phyloP scores from a whole-genome alignment of 2,888 invertebrate species.

The Himalopsyche kuldschensis region DNA sequence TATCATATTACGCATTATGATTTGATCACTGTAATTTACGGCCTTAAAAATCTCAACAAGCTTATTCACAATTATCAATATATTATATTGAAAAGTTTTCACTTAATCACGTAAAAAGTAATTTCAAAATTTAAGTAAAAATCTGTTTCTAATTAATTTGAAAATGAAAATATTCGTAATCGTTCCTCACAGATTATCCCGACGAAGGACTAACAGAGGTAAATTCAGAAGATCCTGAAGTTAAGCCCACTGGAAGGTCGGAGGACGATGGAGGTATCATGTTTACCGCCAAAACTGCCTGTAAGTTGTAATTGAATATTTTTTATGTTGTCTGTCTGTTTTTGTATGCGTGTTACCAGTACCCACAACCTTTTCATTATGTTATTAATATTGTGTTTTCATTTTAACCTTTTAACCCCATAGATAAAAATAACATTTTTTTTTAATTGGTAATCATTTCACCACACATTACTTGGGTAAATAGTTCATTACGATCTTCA shows the following conservation, averaged over 20 bases:
- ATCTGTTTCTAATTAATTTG: too few relatives aligned
- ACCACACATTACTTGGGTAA: too few relatives aligned
- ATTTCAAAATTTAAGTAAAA: too few relatives aligned
- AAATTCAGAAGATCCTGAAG: conserved; percentile 57
- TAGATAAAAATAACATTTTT: background rate
- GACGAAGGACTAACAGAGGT: conserved; percentile 78
- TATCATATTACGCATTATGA: too few relatives aligned
- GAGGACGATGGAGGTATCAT: conserved; percentile 87
- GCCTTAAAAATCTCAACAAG: too few relatives aligned
- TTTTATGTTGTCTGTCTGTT: background rate
- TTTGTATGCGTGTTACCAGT: background rate
- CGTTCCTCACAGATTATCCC: conserved; percentile 69
- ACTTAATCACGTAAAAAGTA: too few relatives aligned
- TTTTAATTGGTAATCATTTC: background rate
- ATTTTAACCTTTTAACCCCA: too few relatives aligned
- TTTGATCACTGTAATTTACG: too few relatives aligned
- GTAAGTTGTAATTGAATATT: conserved; percentile 62
- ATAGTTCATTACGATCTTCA: too few relatives aligned
- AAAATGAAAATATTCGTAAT: background rate
- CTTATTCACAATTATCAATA: too few relatives aligned
- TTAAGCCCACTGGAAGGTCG: conserved; percentile 59
- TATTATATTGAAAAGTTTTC: too few relatives aligned
- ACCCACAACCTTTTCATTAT: background rate
- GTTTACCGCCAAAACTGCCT: conserved; percentile 86
- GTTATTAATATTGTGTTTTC: background rate